phyloP scores from a whole-genome alignment of 2,888 invertebrate genomes.

The Acleris literana region DNA sequence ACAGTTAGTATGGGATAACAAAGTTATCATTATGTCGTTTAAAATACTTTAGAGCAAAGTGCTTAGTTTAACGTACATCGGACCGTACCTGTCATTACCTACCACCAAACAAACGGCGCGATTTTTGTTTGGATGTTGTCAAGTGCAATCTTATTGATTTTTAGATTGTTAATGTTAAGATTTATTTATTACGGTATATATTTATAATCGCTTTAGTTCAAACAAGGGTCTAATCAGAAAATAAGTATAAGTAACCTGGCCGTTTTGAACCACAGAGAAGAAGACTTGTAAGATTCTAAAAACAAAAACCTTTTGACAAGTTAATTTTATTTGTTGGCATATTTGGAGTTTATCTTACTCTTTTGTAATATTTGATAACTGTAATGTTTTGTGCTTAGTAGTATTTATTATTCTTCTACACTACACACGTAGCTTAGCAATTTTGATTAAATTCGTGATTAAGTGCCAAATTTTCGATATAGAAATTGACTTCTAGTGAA shows the following conservation, averaged over 20 bases:
- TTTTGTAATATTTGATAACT: slow-evolving; percentile 48
- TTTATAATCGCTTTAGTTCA: neutral
- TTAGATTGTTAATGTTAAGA: slow-evolving; percentile 34
- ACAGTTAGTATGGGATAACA: too few relatives aligned
- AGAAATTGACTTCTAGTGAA: neutral
- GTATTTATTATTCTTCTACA: slow-evolving; percentile 8
- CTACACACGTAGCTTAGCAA: slow-evolving; percentile 8
- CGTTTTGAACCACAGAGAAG: slow-evolving; percentile 34
- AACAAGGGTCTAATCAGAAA: neutral
- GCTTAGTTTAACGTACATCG: slow-evolving; percentile 1
- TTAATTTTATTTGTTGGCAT: slow-evolving; percentile 47
- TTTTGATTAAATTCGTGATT: slow-evolving; percentile 3
- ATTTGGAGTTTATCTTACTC: slow-evolving; percentile 42
- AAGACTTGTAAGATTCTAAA: slow-evolving; percentile 53
- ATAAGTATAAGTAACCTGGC: slow-evolving; percentile 41
- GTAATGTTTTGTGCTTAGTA: slow-evolving; percentile 18
- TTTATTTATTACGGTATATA: slow-evolving; percentile 14
- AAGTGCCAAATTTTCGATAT: slow-evolving; percentile 9
- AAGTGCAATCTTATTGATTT: slow-evolving; percentile 69
- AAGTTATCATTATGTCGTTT: too few relatives aligned
- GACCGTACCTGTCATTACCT: slow-evolving; percentile 29
- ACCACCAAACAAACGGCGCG: slow-evolving; percentile 53
- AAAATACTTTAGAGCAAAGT: too few relatives aligned
- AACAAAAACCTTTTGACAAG: slow-evolving; percentile 55
- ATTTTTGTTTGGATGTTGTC: slow-evolving; percentile 69